Conservation (phyloP, 2,113 vertebrate species). For the Hypanus sabinus region DNA sequence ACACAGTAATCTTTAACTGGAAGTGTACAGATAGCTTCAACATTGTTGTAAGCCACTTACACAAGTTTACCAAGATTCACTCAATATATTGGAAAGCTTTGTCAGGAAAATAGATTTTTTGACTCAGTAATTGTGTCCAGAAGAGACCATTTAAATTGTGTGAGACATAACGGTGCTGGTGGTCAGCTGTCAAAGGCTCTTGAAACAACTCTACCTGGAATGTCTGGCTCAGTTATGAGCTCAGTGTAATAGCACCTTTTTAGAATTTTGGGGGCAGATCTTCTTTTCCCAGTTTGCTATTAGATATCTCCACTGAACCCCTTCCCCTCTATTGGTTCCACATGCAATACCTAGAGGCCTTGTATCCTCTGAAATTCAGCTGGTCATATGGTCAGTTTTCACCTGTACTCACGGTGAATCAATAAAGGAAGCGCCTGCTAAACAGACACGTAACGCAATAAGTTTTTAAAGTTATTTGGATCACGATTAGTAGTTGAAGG, state of each 20-base stretch:
- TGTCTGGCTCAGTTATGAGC: neutral
- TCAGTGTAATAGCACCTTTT: neutral
- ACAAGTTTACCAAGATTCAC: neutral
- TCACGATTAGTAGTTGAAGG: too few relatives aligned
- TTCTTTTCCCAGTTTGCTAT: too few relatives aligned
- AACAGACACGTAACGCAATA: too few relatives aligned
- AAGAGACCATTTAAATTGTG: neutral
- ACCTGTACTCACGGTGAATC: too few relatives aligned
- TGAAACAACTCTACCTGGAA: neutral
- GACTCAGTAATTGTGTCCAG: neutral
- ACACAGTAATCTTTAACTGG: slow-evolving; percentile 4
- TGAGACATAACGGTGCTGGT: neutral
- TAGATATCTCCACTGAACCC: too few relatives aligned
- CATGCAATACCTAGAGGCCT: too few relatives aligned
- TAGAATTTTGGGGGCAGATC: too few relatives aligned
- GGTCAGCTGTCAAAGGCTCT: neutral
- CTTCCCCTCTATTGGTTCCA: too few relatives aligned
- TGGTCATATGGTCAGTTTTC: too few relatives aligned
- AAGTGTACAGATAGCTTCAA: neutral
- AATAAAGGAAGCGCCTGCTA: too few relatives aligned
- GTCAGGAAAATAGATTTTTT: slow-evolving; percentile 14
- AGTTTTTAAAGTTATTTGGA: too few relatives aligned
- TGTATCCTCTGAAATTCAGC: too few relatives aligned
- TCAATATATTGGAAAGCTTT: slow-evolving; percentile 9
- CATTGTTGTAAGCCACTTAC: neutral